A percentile compares a stretch with the other conserved stretches of the same genome.
Evolutionary conservation across 2,888 invertebrate genomes (phyloP).

Genomic region (Cylindroiulus punctatus): DNA sequence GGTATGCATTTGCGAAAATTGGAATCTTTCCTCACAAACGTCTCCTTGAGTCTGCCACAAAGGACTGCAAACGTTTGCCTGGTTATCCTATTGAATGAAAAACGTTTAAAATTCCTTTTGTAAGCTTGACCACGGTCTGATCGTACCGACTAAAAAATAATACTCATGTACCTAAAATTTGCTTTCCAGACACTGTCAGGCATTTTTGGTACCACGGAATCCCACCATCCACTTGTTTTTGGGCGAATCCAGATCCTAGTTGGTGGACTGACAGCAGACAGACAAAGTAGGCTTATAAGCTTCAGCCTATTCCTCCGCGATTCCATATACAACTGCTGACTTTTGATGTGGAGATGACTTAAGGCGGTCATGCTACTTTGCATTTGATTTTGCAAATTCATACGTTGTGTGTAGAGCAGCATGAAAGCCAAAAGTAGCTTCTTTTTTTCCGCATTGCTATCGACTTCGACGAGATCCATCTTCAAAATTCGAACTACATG

Average conservation of each 20-base stretch:
- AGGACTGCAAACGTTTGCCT: neutral
- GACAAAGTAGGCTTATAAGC: neutral
- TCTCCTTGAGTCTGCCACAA: neutral
- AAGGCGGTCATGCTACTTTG: neutral
- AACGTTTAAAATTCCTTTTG: neutral
- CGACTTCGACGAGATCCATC: neutral
- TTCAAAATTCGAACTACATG: too few species aligned
- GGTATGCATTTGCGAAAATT: neutral
- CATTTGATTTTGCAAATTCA: neutral
- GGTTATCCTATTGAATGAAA: neutral
- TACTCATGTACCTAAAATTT: neutral
- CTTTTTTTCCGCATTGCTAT: neutral
- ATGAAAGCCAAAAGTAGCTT: neutral
- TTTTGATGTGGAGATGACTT: neutral
- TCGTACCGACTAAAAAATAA: neutral
- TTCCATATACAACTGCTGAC: neutral
- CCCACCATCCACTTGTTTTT: slow-evolving; percentile 33
- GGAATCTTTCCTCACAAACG: neutral
- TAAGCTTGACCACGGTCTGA: too few species aligned
- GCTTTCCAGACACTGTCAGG: neutral
- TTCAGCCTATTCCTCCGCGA: neutral
- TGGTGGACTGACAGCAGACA: neutral
- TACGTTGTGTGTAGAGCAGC: neutral
- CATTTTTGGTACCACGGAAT: slow-evolving; percentile 20
- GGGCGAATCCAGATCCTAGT: slow-evolving; percentile 4